phyloP scores from a whole-genome alignment of 2,113 vertebrate genomes.

The Syngnathoides biaculeatus region DNA sequence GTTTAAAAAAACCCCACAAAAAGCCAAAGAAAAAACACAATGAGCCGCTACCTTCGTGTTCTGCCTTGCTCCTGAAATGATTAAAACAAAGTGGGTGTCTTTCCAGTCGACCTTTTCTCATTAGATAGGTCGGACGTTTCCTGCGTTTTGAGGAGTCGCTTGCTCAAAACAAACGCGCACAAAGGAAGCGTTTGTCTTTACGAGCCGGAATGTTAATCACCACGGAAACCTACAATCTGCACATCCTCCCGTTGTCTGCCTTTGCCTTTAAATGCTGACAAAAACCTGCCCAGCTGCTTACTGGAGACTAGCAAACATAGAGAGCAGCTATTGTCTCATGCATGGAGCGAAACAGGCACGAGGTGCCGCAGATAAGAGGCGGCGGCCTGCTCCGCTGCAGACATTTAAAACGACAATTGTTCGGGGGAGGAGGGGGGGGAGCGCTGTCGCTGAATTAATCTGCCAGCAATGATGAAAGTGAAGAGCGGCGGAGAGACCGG shows the following conservation, averaged over 20 bases:
- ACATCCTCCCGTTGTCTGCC: conserved; percentile 50
- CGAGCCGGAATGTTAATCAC: conserved; percentile 63
- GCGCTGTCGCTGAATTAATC: conserved; percentile 57
- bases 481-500: conserved; percentile 21
- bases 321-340: conserved; percentile 60
- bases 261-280: conserved; percentile 58
- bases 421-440: background rate
- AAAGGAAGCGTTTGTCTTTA: background rate
- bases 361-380: conserved; percentile 55
- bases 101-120: background rate
- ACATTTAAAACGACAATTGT: conserved; percentile 62
- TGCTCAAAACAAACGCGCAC: background rate
- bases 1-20: too few relatives aligned
- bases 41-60: too few relatives aligned
- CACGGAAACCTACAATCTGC: conserved; percentile 63
- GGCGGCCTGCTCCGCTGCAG: conserved; percentile 37
- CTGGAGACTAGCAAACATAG: conserved; percentile 50
- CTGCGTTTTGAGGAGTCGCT: background rate
- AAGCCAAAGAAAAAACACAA: too few relatives aligned
- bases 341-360: conserved; percentile 51
- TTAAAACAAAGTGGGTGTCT: too few relatives aligned
- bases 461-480: conserved; percentile 61
- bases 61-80: too few relatives aligned
- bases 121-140: background rate
- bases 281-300: conserved; percentile 49